Percentiles rank a stretch among this genome's conserved stretches.
Conservation (phyloP, 2,113 vertebrate species). For the Lonchura striata region DNA sequence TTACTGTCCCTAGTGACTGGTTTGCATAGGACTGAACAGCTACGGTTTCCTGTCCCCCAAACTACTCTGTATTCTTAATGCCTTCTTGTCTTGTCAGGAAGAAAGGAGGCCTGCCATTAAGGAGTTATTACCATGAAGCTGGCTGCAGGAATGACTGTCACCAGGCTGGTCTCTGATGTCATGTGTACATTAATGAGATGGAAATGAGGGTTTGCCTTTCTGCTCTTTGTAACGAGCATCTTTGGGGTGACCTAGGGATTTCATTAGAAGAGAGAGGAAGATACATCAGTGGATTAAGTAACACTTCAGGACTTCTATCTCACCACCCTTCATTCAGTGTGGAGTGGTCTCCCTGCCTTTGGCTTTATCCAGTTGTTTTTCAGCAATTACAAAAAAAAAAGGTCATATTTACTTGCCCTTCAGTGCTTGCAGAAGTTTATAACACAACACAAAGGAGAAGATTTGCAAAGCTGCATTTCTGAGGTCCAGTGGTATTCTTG, state of each 20-base stretch:
- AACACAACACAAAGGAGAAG: background rate
- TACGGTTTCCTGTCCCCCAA: background rate
- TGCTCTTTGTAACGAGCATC: background rate
- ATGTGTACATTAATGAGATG: background rate
- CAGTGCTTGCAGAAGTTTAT: background rate
- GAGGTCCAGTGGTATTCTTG: background rate
- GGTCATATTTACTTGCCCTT: background rate
- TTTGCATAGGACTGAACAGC: background rate
- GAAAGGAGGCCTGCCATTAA: background rate
- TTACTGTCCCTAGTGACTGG: background rate
- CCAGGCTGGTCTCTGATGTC: background rate
- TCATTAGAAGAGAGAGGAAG: background rate
- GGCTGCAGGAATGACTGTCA: background rate
- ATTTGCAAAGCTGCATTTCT: background rate
- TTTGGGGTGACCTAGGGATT: background rate
- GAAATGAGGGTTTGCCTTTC: background rate
- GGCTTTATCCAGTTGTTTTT: background rate
- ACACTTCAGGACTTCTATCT: background rate
- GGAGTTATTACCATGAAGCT: background rate
- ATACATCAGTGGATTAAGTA: background rate
- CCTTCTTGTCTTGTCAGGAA: background rate
- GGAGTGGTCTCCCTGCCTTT: background rate
- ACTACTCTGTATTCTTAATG: background rate
- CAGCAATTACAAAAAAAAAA: background rate
- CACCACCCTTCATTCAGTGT: background rate